Percentiles rank a stretch among this genome's conserved stretches.
phyloP scores from a whole-genome alignment of 2,797 vertebrate species.

The Ceryle rudis region DNA sequence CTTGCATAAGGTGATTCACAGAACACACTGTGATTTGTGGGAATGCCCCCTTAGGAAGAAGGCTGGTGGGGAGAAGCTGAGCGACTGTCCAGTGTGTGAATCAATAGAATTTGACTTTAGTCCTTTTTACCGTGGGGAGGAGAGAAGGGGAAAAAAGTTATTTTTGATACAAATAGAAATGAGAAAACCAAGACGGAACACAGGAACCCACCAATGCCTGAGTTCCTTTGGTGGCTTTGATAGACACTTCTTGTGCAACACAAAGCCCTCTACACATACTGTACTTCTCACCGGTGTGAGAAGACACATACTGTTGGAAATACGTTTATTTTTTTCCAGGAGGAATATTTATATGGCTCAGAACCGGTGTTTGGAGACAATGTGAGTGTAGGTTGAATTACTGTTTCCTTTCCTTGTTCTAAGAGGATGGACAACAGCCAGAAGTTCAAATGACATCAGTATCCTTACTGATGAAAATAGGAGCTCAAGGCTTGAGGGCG shows the following conservation, averaged over 20 bases:
- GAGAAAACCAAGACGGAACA: not conserved
- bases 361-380: not conserved
- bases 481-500: not conserved
- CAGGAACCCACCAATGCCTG: not conserved
- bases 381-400: not conserved
- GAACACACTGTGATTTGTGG: not conserved
- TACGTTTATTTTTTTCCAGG: not conserved
- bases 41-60: not conserved
- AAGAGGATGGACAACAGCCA: not conserved
- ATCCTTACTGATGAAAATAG: not conserved
- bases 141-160: not conserved
- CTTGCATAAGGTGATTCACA: not conserved
- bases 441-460: not conserved
- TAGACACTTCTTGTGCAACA: not conserved
- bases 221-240: not conserved
- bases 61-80: not conserved
- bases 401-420: not conserved
- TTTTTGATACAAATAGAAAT: not conserved
- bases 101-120: not conserved
- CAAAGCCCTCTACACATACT: accelerated
- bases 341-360: not conserved
- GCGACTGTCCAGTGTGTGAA: not conserved
- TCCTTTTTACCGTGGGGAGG: not conserved
- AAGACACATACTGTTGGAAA: not conserved
- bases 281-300: not conserved